Evolutionary conservation across 1,140 invertebrate genomes (phyloP), one percentile per base, ranked within the genome.

Genomic region (Formica selysi): DNA sequence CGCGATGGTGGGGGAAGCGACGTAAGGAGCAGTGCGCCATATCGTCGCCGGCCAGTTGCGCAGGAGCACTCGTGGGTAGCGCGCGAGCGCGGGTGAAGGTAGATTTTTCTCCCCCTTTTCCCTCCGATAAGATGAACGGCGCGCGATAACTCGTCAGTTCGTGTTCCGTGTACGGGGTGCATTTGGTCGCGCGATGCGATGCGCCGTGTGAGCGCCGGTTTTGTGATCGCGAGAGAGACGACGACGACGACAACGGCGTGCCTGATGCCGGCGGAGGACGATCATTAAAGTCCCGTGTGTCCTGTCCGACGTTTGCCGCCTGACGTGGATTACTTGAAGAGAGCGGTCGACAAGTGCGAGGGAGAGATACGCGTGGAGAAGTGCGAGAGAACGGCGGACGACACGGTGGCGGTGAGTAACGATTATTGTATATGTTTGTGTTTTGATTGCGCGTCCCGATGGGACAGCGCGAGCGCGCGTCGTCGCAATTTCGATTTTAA

Each of bases 81-180:
- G 80, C 68, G 78, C 10, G 16, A 41, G 64, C 64, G 64, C 32
- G 59, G 32, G 22, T 6, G n/a, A 54, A 57, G 38, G 29, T 61
- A 80, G 85, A 74, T 85, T 90, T 87, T 22, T 11, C 11, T 76
- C 22, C 41, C 73, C 38, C 74, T 32, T 41, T 59, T 59, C 10
- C 54, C 36, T 13, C 83, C 85, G 89, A 89, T 90, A 89, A 51
- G 48, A 90, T 92, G 90, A 91, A 90, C 87, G 80, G 86, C 81
- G 88, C 91, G 87, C 89, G 89, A 87, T 89, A 90, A 89, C 91
- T 91, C 26, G 90, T 92, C 92, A 92, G 89, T 92, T 73, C 80
- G 85, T 76, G 38, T 84, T 57, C 29, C 64, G 64, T 41, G 86
- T 87, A 32, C 32, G 32, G 90, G 68, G 85, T 92, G 86, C 86